Percentiles rank a stretch among this genome's conserved stretches.
Evolutionary conservation across 2,113 vertebrate genomes (phyloP).

Genomic region (Eulemur macaco): DNA sequence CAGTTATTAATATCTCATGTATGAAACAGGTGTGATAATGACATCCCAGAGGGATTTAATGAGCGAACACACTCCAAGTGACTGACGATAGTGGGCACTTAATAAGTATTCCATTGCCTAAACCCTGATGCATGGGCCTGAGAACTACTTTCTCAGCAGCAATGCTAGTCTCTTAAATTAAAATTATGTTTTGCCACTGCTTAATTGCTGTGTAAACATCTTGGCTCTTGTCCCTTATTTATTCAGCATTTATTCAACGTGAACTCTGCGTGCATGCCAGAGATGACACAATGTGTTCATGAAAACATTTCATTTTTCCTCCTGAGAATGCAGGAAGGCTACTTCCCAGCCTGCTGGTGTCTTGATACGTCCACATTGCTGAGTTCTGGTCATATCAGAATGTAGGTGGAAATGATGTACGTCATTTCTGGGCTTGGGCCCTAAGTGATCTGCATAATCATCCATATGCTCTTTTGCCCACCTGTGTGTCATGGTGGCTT

Average conservation of each 20-base stretch:
- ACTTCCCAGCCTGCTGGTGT: background rate
- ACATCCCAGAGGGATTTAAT: background rate
- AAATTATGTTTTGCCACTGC: constrained; percentile 40
- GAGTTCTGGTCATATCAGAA: background rate
- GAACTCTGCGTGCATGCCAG: constrained; percentile 4
- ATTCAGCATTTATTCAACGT: constrained; percentile 54
- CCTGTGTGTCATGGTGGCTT: no score
- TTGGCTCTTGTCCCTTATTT: constrained; percentile 40
- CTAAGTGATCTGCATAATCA: no score
- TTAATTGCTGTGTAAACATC: constrained; percentile 57
- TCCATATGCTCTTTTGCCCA: background rate
- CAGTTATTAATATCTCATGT: background rate
- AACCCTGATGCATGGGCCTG: background rate
- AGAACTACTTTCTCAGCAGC: constrained; percentile 33
- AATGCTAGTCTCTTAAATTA: constrained; percentile 24
- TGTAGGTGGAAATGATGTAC: background rate
- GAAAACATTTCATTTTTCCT: background rate
- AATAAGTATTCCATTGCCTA: background rate
- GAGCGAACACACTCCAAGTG: background rate
- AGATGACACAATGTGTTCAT: background rate
- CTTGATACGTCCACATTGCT: background rate
- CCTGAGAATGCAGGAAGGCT: background rate
- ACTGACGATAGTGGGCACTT: background rate
- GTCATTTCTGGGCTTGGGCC: fast-evolving
- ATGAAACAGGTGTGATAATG: background rate